Percentiles rank a stretch among this genome's conserved stretches.
These are phyloP conservation scores for Zaprionus vittiger DNA, from an alignment of 1,140 invertebrate species.

Conservation along the genomic window DNA sequence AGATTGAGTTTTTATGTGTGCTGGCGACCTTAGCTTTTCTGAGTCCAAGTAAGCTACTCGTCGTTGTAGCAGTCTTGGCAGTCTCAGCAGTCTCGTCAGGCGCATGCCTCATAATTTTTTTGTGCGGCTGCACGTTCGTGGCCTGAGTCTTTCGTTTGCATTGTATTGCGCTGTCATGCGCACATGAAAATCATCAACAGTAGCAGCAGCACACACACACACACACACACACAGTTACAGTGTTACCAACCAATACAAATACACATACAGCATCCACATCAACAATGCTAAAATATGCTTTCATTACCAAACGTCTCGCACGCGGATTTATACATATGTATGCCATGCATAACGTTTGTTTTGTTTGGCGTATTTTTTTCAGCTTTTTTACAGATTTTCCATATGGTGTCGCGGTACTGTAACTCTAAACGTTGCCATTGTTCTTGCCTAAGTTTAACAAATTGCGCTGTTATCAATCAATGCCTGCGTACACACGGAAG, in stretches of 20 bases:
- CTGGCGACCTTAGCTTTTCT: constrained; percentile 64
- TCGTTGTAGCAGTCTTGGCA: neutral
- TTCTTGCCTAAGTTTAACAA: constrained; percentile 43
- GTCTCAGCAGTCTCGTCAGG: constrained; percentile 6
- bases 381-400: constrained; percentile 31
- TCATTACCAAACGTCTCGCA: constrained; percentile 74
- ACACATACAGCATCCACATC: constrained; percentile 43
- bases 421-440: constrained; percentile 38
- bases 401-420: neutral
- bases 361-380: constrained; percentile 1
- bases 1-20: constrained; percentile 67
- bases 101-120: constrained; percentile 59
- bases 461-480: constrained; percentile 55
- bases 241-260: constrained; percentile 7
- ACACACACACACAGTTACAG: neutral
- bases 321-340: constrained; percentile 46
- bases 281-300: constrained; percentile 78
- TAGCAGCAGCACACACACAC: constrained; percentile 17
- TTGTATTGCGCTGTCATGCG: constrained; percentile 81
- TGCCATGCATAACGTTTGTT: constrained; percentile 60
- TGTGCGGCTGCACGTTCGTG: constrained; percentile 72
- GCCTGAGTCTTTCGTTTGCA: constrained; percentile 77
- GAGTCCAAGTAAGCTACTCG: too few species aligned
- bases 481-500: constrained; percentile 55
- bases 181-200: constrained; percentile 74